These are phyloP conservation scores for Drosophila repletoides DNA, from an alignment of 1,140 invertebrate species.

Conservation along the genomic window DNA sequence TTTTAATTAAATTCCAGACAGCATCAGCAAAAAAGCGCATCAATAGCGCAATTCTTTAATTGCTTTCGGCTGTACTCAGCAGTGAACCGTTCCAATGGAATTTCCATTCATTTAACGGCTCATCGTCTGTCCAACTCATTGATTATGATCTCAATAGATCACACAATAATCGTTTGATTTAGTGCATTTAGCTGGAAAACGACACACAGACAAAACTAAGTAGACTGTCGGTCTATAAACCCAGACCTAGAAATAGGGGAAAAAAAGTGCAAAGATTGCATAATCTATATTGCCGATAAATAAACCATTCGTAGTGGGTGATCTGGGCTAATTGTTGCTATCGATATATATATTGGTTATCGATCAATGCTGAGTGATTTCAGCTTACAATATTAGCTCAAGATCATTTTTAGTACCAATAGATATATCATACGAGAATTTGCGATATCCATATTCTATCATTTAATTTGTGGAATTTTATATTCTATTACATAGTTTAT, in stretches of 20 bases:
- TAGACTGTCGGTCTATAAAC: constrained; percentile 12
- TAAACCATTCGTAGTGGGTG: too few species aligned
- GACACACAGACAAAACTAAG: constrained; percentile 21
- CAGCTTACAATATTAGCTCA: too few species aligned
- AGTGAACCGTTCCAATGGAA: constrained; percentile 55
- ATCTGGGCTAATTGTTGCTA: neutral
- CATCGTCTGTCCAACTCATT: constrained; percentile 49
- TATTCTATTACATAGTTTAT: too few species aligned
- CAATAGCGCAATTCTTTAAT: constrained; percentile 61
- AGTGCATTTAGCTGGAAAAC: constrained; percentile 60
- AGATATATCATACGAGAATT: too few species aligned
- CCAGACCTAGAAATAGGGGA: neutral
- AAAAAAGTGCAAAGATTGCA: neutral
- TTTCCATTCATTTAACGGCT: constrained; percentile 73
- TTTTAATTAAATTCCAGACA: constrained; percentile 79
- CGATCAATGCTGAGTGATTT: too few species aligned
- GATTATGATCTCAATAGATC: constrained; percentile 63
- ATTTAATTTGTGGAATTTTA: too few species aligned
- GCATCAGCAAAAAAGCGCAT: constrained; percentile 36
- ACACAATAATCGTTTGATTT: constrained; percentile 64
- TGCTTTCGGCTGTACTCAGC: constrained; percentile 36
- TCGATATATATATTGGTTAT: neutral
- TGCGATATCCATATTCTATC: too few species aligned
- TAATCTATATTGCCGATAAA: too few species aligned
- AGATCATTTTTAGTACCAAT: too few species aligned